These are phyloP conservation scores for Sebastes schlegelii DNA, from an alignment of 2,113 vertebrate genomes.

Conservation along the genomic window DNA sequence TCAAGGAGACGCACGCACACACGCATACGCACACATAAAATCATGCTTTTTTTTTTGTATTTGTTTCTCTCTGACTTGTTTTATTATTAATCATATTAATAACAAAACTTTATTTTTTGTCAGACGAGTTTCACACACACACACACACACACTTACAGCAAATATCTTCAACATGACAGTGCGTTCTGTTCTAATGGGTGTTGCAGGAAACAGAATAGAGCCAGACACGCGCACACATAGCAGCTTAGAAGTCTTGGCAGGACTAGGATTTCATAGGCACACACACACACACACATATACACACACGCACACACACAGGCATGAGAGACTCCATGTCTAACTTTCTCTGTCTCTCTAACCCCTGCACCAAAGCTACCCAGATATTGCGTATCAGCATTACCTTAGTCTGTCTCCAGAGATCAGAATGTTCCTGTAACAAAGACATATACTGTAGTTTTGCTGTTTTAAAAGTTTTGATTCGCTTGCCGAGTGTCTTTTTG, in stretches of 20 bases:
- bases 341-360: constrained; percentile 18
- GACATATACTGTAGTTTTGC: background rate
- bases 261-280: constrained; percentile 23
- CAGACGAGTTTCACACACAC: constrained; percentile 1
- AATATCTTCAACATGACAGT: constrained; percentile 69
- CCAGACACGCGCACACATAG: constrained; percentile 54
- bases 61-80: constrained; percentile 1
- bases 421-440: background rate
- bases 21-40: background rate
- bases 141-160: constrained; percentile 1
- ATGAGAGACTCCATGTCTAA: constrained; percentile 20
- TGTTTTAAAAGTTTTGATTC: background rate
- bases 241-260: constrained; percentile 58
- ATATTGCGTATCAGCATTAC: background rate
- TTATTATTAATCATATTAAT: background rate
- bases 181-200: constrained; percentile 62
- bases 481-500: background rate
- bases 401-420: background rate
- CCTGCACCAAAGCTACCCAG: background rate
- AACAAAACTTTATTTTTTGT: constrained; percentile 5
- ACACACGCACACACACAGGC: background rate
- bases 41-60: background rate
- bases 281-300: constrained; percentile 27
- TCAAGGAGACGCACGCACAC: constrained; percentile 33
- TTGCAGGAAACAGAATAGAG: constrained; percentile 68